phyloP scores from a whole-genome alignment of 2,113 vertebrate species.

The Limnothrissa miodon region DNA sequence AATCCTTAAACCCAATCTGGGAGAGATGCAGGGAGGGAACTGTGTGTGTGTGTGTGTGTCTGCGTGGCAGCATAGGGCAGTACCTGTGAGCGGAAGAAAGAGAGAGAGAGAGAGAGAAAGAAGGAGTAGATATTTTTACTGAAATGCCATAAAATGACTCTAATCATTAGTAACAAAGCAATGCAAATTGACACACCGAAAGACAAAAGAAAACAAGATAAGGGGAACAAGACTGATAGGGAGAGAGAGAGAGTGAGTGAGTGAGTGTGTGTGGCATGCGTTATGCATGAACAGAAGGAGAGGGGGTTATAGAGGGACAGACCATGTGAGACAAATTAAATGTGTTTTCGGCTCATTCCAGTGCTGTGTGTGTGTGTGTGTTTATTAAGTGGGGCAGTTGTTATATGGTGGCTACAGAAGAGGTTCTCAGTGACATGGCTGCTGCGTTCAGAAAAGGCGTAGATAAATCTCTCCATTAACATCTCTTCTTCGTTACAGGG shows the following conservation, averaged over 20 bases:
- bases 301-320: slow-evolving; percentile 25
- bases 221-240: slow-evolving; percentile 22
- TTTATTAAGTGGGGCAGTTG: background rate
- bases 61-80: background rate
- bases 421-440: background rate
- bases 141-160: background rate
- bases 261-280: too few species aligned
- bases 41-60: background rate
- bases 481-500: too few species aligned
- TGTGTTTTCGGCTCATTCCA: slow-evolving; percentile 49
- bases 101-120: background rate
- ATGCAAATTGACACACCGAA: background rate
- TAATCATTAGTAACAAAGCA: background rate
- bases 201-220: background rate
- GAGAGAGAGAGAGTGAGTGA: background rate
- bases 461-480: background rate
- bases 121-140: background rate
- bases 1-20: slow-evolving; percentile 61
- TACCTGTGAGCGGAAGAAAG: background rate
- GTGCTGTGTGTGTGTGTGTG: background rate
- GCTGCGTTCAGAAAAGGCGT: background rate
- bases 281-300: background rate
- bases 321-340: slow-evolving; percentile 68
- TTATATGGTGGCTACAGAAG: background rate
- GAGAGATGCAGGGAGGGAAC: background rate